Evolutionary conservation across 2,888 invertebrate genomes (phyloP).

Genomic region (Torymus aiolomorphi): DNA sequence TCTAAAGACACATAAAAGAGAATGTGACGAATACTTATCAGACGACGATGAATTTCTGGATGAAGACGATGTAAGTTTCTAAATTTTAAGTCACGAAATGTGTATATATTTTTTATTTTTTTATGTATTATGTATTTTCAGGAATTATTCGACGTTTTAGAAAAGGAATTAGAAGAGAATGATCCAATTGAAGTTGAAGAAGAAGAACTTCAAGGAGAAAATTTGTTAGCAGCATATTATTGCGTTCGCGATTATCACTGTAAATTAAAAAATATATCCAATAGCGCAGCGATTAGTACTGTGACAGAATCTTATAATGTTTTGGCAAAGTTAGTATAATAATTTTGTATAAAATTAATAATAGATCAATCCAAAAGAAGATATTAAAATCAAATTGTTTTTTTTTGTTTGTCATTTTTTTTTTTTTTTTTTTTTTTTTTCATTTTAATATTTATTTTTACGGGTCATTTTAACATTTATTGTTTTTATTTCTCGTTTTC

Average conservation of each 20-base stretch:
- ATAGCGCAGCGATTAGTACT: constrained; percentile 8
- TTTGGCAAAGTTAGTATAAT: constrained; percentile 13
- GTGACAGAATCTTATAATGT: neutral
- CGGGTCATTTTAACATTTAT: too few relatives aligned
- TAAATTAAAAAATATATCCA: constrained; percentile 22
- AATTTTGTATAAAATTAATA: too few relatives aligned
- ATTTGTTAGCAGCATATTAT: constrained; percentile 67
- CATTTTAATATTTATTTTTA: too few relatives aligned
- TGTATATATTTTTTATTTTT: neutral
- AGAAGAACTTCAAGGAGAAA: constrained; percentile 69
- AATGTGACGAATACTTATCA: constrained; percentile 60
- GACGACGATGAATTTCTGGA: constrained; percentile 63
- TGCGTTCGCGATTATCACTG: constrained; percentile 23
- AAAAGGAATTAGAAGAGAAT: constrained; percentile 70
- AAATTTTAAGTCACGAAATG: neutral
- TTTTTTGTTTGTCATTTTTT: too few relatives aligned
- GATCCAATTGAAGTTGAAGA: constrained; percentile 68
- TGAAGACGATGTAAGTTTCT: constrained; percentile 67
- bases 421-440: too few relatives aligned
- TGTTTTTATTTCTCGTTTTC: too few relatives aligned
- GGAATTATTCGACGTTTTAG: constrained; percentile 70
- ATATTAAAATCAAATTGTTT: too few relatives aligned
- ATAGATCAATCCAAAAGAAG: too few relatives aligned
- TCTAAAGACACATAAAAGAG: constrained; percentile 65
- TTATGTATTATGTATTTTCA: constrained; percentile 48